phyloP scores from a whole-genome alignment of 1,140 invertebrate species.

The Aphaenogaster ashmeadi region DNA sequence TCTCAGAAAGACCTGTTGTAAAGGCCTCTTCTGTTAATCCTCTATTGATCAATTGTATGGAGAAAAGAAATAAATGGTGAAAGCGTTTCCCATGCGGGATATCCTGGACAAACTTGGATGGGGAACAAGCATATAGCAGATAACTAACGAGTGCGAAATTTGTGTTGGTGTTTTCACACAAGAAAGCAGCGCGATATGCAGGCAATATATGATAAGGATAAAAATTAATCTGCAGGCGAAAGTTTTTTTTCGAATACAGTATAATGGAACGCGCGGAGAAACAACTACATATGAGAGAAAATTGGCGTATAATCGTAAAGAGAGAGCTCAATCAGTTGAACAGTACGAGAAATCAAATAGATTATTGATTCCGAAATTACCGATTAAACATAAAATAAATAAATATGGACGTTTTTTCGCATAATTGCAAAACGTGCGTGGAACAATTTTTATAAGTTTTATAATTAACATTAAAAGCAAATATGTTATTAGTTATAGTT shows the following conservation, averaged over 20 bases:
- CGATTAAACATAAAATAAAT: background rate
- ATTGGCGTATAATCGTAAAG: background rate
- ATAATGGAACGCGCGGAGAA: background rate
- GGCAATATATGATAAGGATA: background rate
- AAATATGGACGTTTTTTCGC: background rate
- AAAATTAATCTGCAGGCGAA: background rate
- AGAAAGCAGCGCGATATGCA: background rate
- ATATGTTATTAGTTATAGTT: background rate
- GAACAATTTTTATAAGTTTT: background rate
- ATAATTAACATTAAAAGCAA: constrained; percentile 3
- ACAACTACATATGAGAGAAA: background rate
- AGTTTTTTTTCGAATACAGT: background rate
- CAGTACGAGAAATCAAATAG: background rate
- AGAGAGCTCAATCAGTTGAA: background rate
- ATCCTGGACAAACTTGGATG: background rate
- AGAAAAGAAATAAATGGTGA: constrained; percentile 6
- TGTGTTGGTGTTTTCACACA: background rate
- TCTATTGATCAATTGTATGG: constrained; percentile 2
- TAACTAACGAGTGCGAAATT: background rate
- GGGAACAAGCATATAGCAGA: background rate
- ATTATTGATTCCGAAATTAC: background rate
- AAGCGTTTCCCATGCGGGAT: background rate
- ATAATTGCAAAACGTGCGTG: background rate
- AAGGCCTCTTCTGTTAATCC: background rate
- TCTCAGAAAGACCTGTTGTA: background rate